These are phyloP conservation scores for Hydrotaea cyrtoneurina DNA, from an alignment of 2,888 invertebrate genomes.

Conservation along the genomic window DNA sequence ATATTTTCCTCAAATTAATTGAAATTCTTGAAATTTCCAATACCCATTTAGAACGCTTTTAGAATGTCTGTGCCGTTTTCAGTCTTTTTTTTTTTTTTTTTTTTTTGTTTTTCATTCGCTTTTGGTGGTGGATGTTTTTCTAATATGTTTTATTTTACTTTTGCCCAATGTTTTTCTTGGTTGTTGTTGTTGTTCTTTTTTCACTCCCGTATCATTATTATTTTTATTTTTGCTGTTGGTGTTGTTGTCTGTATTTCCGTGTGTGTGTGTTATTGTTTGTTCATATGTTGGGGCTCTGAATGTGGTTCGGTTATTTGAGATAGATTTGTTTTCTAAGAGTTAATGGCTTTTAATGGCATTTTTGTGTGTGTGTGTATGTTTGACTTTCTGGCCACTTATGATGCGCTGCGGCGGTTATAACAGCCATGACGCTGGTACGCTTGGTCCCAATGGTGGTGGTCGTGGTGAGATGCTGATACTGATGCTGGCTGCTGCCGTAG, in stretches of 20 bases:
- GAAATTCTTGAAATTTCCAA: conserved; percentile 24
- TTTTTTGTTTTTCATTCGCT: too few species aligned
- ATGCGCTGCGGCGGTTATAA: conserved; percentile 6
- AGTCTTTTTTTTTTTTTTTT: too few species aligned
- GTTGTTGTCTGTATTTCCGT: not conserved
- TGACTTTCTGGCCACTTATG: conserved; percentile 39
- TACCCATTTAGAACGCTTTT: not conserved
- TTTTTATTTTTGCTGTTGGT: conserved; percentile 26
- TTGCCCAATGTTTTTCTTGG: conserved; percentile 6
- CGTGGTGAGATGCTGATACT: not conserved
- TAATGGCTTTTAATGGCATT: conserved; percentile 65
- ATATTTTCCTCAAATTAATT: not conserved
- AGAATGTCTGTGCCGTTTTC: not conserved
- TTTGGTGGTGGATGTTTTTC: conserved; percentile 10
- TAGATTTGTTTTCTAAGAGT: conserved; percentile 48
- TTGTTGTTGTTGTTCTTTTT: not conserved
- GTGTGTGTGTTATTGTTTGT: conserved; percentile 22
- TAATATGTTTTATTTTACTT: conserved; percentile 21
- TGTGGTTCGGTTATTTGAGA: conserved; percentile 18
- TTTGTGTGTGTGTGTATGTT: conserved; percentile 36
- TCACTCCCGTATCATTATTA: conserved; percentile 10
- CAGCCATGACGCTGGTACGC: conserved; percentile 8
- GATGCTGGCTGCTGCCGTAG: not conserved
- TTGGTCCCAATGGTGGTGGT: not conserved
- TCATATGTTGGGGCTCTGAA: conserved; percentile 17